Evolutionary conservation across 1,140 invertebrate genomes (phyloP), one percentile per base, ranked within the genome.

Genomic region (Sminthurides bifidus): DNA sequence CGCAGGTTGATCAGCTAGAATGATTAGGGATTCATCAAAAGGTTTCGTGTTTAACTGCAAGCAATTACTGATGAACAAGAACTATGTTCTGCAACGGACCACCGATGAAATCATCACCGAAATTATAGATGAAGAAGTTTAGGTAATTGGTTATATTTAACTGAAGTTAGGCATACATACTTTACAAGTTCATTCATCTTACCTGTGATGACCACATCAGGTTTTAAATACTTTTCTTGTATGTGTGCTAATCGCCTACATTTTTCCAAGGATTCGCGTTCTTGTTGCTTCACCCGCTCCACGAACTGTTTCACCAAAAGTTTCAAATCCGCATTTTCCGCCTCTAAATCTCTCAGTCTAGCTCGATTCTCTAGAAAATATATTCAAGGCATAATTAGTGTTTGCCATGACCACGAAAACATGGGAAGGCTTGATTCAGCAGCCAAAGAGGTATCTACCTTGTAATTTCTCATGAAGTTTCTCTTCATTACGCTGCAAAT

Each of bases 281-380:
- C 51, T 19, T 48, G 29, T 17, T 46, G 40, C 23, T 60, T 56
- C 1, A 61, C 40, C 23, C 57, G 14, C 19, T 53, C 38, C 10
- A 60, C 53, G 52, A 64, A 59, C 31, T 64, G 53, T 12, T 48
- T 56, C 10, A 64, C 38, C 15, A 64, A 40, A 30, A 56, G 44
- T 41, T 61, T 61, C 23, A 64, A 45, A 43, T 64, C 63, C 10
- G 19, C 23, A n/a, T 64, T 64, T 23, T 64, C 59, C 4, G 30
- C 19, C 44, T 64, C 59, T 19, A 59, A 50, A 4, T 51, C 46
- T 14, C 37, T 30, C 3, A 59, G 10, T 29, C 49, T 50, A 14
- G 52, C 50, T 53, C 1, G 21, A 54, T 21, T 52, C 52, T 58
- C 14, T 0, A 24, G 38, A 48, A 48, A 41, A 43, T 6, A 1